Evolutionary conservation across 2,888 invertebrate species (phyloP), one percentile per base, ranked within the genome.

Genomic region (Pocota personata): DNA sequence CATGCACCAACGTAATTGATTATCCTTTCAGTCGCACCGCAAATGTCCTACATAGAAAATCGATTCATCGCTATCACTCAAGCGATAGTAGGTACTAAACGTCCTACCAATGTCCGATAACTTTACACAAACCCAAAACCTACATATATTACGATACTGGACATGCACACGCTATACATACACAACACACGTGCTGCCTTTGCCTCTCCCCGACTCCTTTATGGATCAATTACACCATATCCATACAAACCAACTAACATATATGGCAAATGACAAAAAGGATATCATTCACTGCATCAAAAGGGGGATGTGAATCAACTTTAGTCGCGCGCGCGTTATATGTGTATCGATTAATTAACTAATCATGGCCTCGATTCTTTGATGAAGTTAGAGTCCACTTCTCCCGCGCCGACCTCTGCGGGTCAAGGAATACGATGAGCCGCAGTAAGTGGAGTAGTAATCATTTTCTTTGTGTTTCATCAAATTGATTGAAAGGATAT

Each of bases 401-500:
- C 40, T 46, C 10, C 67, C 30, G 14, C 60, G n/a, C 12, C 37
- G 12, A 5, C 37, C 58, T 64, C 76, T 76, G 77, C 77, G 86
- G 86, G 86, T 86, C 86, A 86, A 86, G 86, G 75, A 75, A 67
- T 66, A 35, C 60, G 64, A 58, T 57, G 71, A 82, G 72, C 57
- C 19, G 1, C 5, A 21, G 10, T 16, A 30, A 21, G 27, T 14
- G 62, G 10, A 48, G 71, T 40, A 46, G 72, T 82, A 82, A 86
- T 77, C 76, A 82, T 77, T 72, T 72, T 82, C 76, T 71, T 75
- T 72, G 86, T 82, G 86, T 76, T 86, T 82, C 86, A 75, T 86
- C 64, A 86, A 86, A 86, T 86, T 86, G 86, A 82, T 86, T 86
- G 86, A 82, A 86, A 82, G 86, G 82, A 86, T 86, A 82, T 76